Evolutionary conservation across 2,113 vertebrate genomes (phyloP).

Genomic region (Azemiops feae): DNA sequence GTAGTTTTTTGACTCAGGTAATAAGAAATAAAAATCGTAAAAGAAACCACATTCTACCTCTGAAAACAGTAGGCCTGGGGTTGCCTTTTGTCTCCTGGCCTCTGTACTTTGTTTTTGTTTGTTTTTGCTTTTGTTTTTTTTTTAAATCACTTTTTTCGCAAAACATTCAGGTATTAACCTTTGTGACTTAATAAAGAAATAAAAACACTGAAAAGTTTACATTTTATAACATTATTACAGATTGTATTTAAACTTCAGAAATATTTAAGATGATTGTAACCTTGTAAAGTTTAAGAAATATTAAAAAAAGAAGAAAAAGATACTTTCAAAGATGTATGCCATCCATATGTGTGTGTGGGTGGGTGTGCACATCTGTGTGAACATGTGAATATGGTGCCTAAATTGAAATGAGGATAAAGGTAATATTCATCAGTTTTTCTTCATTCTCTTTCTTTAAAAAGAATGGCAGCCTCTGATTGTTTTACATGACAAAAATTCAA

Average conservation of each 20-base stretch:
- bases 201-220: slow-evolving; percentile 81
- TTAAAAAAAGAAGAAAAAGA: slow-evolving; percentile 66
- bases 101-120: slow-evolving; percentile 37
- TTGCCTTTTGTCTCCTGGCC: slow-evolving; percentile 13
- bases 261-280: slow-evolving; percentile 84
- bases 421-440: neutral
- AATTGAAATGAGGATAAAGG: neutral
- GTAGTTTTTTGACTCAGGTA: slow-evolving; percentile 70
- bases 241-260: slow-evolving; percentile 84
- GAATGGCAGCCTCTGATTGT: neutral
- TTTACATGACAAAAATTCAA: neutral
- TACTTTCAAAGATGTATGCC: neutral
- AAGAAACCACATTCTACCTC: slow-evolving; percentile 74
- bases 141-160: slow-evolving; percentile 19
- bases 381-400: neutral
- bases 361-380: neutral
- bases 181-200: slow-evolving; percentile 66
- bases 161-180: slow-evolving; percentile 73
- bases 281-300: slow-evolving; percentile 77
- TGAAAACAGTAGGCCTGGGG: slow-evolving; percentile 50
- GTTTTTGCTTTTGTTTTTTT: neutral
- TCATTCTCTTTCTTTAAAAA: neutral
- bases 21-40: slow-evolving; percentile 53
- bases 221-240: slow-evolving; percentile 84
- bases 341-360: neutral